Evolutionary conservation across 2,113 vertebrate genomes (phyloP).

Genomic region (Psittacula cyanocephala): DNA sequence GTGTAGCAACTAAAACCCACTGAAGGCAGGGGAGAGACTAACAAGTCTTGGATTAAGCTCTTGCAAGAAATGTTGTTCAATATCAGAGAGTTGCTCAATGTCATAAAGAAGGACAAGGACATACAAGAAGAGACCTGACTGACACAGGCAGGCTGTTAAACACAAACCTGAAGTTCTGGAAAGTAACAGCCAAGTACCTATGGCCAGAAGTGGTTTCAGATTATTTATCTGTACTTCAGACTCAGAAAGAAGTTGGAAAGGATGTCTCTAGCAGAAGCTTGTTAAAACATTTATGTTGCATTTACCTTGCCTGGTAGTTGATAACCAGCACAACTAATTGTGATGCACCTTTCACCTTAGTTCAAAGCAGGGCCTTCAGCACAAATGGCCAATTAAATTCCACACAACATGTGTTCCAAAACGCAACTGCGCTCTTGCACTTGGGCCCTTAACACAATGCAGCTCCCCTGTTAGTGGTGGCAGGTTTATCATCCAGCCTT

Average conservation of each 20-base stretch:
- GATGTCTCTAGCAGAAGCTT: neutral
- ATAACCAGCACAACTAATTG: neutral
- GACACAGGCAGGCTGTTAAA: neutral
- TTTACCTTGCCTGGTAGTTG: neutral
- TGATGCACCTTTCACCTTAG: neutral
- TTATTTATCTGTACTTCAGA: neutral
- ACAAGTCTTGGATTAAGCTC: neutral
- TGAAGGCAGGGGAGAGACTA: neutral
- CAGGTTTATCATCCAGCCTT: neutral
- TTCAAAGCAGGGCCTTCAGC: neutral
- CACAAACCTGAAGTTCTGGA: neutral
- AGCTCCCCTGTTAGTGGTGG: neutral
- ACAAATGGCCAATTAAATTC: neutral
- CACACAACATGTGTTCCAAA: neutral
- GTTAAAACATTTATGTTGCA: neutral
- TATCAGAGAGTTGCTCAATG: neutral
- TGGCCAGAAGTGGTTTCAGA: neutral
- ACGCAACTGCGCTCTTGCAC: accelerated
- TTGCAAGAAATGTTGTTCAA: neutral
- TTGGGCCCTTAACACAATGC: neutral
- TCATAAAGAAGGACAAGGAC: neutral
- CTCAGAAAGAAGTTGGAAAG: neutral
- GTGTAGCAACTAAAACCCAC: neutral
- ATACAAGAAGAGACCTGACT: neutral
- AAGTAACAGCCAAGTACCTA: neutral